These are phyloP conservation scores for Entomobrya multifasciata DNA, from an alignment of 2,888 invertebrate species.

Conservation along the genomic window DNA sequence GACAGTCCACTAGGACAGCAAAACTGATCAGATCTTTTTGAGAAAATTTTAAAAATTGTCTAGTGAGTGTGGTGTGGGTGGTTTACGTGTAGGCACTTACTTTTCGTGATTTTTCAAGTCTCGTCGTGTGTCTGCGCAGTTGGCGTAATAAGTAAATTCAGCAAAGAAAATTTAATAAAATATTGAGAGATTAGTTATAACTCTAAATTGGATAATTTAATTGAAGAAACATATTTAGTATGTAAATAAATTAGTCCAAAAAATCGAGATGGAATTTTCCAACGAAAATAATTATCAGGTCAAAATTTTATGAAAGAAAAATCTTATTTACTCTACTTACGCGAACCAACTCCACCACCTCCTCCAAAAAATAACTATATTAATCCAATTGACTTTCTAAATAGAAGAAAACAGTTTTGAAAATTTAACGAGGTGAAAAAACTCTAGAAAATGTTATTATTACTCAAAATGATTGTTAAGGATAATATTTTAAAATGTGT, in stretches of 20 bases:
- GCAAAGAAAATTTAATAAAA: not conserved
- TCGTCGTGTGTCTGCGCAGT: slow-evolving; percentile 4
- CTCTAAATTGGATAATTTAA: not conserved
- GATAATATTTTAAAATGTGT: slow-evolving; percentile 6
- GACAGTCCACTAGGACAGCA: slow-evolving; percentile 35
- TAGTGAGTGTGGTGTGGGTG: slow-evolving; percentile 27
- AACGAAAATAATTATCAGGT: slow-evolving; percentile 14
- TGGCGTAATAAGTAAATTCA: too few relatives aligned
- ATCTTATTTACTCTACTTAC: slow-evolving; percentile 5
- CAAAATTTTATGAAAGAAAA: too few relatives aligned
- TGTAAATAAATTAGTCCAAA: slow-evolving; percentile 3
- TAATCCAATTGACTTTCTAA: slow-evolving; percentile 11
- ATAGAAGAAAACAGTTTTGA: not conserved
- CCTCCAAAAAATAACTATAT: too few relatives aligned
- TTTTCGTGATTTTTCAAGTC: slow-evolving; percentile 17
- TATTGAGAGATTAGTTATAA: not conserved
- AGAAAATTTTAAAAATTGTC: not conserved
- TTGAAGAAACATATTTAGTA: too few relatives aligned
- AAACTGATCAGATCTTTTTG: not conserved
- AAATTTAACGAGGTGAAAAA: slow-evolving; percentile 6
- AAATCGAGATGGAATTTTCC: slow-evolving; percentile 36
- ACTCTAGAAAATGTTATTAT: slow-evolving; percentile 16
- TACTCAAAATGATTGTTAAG: slow-evolving; percentile 4
- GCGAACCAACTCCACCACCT: too few relatives aligned
- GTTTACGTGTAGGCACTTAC: slow-evolving; percentile 18